These are phyloP conservation scores for Nymphalis polychloros DNA, from an alignment of 2,888 invertebrate genomes.

Conservation along the genomic window DNA sequence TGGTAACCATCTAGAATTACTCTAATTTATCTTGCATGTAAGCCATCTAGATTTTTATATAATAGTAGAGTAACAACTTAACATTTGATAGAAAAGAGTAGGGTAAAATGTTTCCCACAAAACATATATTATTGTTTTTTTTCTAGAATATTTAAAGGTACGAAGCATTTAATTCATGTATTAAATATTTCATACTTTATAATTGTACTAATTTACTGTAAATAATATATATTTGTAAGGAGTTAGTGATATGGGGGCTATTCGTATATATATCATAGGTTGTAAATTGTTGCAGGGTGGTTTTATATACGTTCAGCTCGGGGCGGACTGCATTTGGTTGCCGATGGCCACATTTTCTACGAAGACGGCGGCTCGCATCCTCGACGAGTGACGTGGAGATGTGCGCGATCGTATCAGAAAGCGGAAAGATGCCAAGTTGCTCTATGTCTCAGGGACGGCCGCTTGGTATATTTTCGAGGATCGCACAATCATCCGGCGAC, in stretches of 20 bases:
- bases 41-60: constrained; percentile 59
- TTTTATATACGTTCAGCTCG: constrained; percentile 78
- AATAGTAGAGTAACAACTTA: constrained; percentile 44
- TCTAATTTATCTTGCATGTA: constrained; percentile 45
- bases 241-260: background rate
- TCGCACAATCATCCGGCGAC: constrained; percentile 75
- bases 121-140: background rate
- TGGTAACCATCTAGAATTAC: constrained; percentile 62
- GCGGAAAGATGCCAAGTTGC: constrained; percentile 77
- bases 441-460: constrained; percentile 74
- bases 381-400: constrained; percentile 75
- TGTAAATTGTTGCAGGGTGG: constrained; percentile 67
- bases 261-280: constrained; percentile 34
- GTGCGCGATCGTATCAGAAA: constrained; percentile 77
- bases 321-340: constrained; percentile 74
- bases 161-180: constrained; percentile 4
- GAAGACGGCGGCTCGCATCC: constrained; percentile 78
- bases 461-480: constrained; percentile 74
- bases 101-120: background rate
- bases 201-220: background rate
- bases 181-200: constrained; percentile 5
- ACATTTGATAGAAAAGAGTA: constrained; percentile 31
- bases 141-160: constrained; percentile 8
- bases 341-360: constrained; percentile 76
- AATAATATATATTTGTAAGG: background rate